Evolutionary conservation across 2,888 invertebrate species (phyloP), one percentile per base, ranked within the genome.

Genomic region (Pinctada fucata): DNA sequence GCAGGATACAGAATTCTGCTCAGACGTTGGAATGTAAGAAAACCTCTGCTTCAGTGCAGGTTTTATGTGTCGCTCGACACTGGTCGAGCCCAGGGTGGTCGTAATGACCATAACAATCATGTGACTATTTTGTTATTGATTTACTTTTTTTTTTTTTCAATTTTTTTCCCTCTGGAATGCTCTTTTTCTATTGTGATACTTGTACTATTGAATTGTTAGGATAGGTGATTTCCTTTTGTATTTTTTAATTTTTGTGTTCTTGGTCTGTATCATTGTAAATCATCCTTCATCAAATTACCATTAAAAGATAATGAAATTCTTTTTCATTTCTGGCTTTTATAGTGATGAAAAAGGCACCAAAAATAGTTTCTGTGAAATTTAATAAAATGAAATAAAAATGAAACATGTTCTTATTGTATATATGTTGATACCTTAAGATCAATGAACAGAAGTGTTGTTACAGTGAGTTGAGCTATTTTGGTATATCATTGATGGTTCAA

Each of bases 211-310:
- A 71, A 71, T 51, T 31, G 70, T 51, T 71, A 71, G 50, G 16
- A 52, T 71, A 45, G 49, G 50, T 71, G 71, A 51, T 71, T 58
- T 58, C 6, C 13, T 58, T 73, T 73, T 73, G 51, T 64, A 63
- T 52, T 73, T 58, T 64, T 58, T 58, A 58, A 58, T 31, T 68
- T 76, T 77, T 73, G 68, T 78, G 78, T 78, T 78, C 78, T 78
- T 73, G 78, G 78, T 78, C 78, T 73, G 73, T 78, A 73, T 78
- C 78, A 78, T 78, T 78, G 78, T 78, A 73, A 74, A 73, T 78
- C 71, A 67, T 78, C 78, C 78, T 78, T 78, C 78, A 78, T 78
- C 78, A 78, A 73, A 69, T 78, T 72, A 73, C 69, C 67, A 77
- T 77, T 77, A 77, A 77, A 77, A 58, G 58, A 72, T 52, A 10